Percentiles rank a stretch among this genome's conserved stretches.
These are phyloP conservation scores for Aphidoletes aphidimyza DNA, from an alignment of 2,888 invertebrate species.

Conservation along the genomic window DNA sequence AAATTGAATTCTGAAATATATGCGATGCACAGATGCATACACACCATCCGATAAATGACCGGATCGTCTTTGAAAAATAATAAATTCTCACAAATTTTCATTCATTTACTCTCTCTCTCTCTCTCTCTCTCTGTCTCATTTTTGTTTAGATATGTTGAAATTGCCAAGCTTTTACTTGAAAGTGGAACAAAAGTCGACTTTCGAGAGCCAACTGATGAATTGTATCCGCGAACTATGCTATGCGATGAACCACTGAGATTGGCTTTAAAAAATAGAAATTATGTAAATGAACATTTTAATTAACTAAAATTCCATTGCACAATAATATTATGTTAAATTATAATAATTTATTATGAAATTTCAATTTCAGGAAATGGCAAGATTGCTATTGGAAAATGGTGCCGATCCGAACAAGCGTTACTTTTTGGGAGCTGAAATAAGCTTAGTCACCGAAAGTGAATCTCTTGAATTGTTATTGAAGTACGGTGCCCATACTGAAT, in stretches of 20 bases:
- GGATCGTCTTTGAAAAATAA: too few relatives aligned
- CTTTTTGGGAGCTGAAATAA: slow-evolving; percentile 91
- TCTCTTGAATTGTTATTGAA: slow-evolving; percentile 83
- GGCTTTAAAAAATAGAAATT: slow-evolving; percentile 87
- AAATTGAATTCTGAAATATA: too few relatives aligned
- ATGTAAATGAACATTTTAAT: slow-evolving; percentile 64
- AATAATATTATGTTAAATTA: background rate
- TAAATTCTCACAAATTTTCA: background rate
- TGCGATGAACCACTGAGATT: slow-evolving; percentile 90
- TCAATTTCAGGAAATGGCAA: slow-evolving; percentile 70
- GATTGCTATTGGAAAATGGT: slow-evolving; percentile 81
- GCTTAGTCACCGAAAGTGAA: slow-evolving; percentile 83
- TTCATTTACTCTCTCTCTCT: too few relatives aligned
- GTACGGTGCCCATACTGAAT: slow-evolving; percentile 89
- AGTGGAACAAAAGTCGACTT: slow-evolving; percentile 85
- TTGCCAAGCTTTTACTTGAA: slow-evolving; percentile 78
- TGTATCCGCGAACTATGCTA: slow-evolving; percentile 77
- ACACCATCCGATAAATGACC: too few relatives aligned
- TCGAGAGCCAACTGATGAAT: slow-evolving; percentile 76
- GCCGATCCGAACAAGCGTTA: slow-evolving; percentile 93
- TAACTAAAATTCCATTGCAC: background rate
- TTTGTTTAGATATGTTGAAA: slow-evolving; percentile 70
- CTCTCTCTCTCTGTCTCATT: too few relatives aligned
- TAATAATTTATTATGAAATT: too few relatives aligned
- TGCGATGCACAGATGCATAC: too few relatives aligned